phyloP scores from a whole-genome alignment of 2,113 vertebrate genomes.

The Pterocles orientalis region DNA sequence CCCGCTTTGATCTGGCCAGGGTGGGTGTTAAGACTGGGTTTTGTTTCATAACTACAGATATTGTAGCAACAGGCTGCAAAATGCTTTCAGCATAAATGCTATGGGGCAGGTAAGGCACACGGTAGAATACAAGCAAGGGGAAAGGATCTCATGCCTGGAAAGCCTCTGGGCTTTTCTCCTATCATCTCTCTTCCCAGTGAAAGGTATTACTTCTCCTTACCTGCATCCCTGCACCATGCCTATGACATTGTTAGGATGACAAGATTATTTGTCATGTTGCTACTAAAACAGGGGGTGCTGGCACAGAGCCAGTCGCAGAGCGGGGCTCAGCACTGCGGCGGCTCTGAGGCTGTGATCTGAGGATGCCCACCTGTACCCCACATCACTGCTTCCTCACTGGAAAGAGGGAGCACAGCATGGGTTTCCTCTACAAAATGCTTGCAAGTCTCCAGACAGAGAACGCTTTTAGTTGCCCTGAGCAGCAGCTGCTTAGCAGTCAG shows the following conservation, averaged over 20 bases:
- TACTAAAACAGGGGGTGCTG: not conserved
- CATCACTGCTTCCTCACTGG: accelerated
- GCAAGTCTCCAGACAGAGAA: not conserved
- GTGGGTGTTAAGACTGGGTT: not conserved
- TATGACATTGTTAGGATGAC: not conserved
- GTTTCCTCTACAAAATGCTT: not conserved
- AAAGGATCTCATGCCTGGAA: not conserved
- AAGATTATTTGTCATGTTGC: not conserved
- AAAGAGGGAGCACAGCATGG: not conserved
- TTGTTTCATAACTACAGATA: not conserved
- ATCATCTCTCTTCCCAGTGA: not conserved
- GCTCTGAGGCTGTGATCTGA: not conserved
- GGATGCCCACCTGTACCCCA: accelerated
- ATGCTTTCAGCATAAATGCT: not conserved
- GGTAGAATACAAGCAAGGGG: not conserved
- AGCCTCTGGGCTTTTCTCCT: not conserved
- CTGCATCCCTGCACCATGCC: not conserved
- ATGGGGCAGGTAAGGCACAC: not conserved
- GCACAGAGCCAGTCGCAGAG: accelerated
- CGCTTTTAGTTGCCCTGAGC: not conserved
- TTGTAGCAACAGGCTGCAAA: not conserved
- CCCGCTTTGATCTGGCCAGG: not conserved
- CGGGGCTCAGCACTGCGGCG: accelerated
- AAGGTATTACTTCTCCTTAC: not conserved
- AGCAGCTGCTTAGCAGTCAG: not conserved